phyloP scores from a whole-genome alignment of 2,797 vertebrate genomes.

The Brachyrhaphis roseni region DNA sequence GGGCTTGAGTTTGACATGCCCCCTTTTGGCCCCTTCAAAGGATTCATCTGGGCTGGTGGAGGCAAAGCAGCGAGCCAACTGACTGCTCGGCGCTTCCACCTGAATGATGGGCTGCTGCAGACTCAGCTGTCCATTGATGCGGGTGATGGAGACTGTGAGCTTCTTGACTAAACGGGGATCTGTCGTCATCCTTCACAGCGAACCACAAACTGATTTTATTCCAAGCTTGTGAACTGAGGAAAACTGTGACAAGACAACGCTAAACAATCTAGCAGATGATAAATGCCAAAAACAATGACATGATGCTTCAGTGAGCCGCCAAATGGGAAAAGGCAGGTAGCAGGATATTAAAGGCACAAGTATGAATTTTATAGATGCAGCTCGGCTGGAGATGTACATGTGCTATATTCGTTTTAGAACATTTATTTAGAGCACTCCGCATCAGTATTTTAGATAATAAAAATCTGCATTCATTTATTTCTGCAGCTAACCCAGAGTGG shows the following conservation, averaged over 20 bases:
- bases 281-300: slow-evolving; percentile 5
- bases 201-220: slow-evolving; percentile 20
- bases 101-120: slow-evolving; percentile 40
- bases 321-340: slow-evolving; percentile 1
- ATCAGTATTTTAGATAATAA: slow-evolving; percentile 18
- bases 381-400: not conserved
- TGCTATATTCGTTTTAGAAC: not conserved
- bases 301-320: not conserved
- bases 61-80: slow-evolving; percentile 32
- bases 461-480: slow-evolving; percentile 4
- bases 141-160: slow-evolving; percentile 40
- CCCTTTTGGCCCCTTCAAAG: slow-evolving; percentile 40
- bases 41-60: slow-evolving; percentile 33
- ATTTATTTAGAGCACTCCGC: slow-evolving; percentile 3
- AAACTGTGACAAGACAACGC: not conserved
- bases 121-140: slow-evolving; percentile 44
- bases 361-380: slow-evolving; percentile 12
- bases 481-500: not conserved
- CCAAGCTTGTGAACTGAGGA: slow-evolving; percentile 20
- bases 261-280: not conserved
- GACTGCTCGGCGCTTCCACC: slow-evolving; percentile 43
- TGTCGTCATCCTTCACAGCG: slow-evolving; percentile 36
- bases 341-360: slow-evolving; percentile 2
- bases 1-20: slow-evolving; percentile 43
- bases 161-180: slow-evolving; percentile 27